Evolutionary conservation across 2,113 vertebrate species (phyloP), one percentile per base, ranked within the genome.

Genomic region (Toxotes jaculatrix): DNA sequence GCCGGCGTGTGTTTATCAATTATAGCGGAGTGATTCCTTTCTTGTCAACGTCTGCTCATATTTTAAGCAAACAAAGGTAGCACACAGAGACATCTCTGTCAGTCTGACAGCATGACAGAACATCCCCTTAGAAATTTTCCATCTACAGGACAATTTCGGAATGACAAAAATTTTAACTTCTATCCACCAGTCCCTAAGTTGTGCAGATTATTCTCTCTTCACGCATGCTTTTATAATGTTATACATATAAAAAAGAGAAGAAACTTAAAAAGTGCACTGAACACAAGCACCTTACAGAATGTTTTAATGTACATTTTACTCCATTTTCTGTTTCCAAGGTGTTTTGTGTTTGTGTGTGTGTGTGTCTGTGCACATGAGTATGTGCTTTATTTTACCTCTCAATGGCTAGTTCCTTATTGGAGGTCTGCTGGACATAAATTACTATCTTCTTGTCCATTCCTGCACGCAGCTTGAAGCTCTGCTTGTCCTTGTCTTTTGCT

Each of bases 391-490:
- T 38, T 92, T 97, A 99, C 98, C 98, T 98, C 94, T 99, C 98
- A 81, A 99, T 98, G 63, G 97, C 97, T 92, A 99, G 96, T 61
- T 99, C 98, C 89, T 99, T 99, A 88, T 99, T 99, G 42, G 97
- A 98, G 7, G 97, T 98, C 93, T 99, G 98, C 66, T 98, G 98
- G 40, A 99, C 96, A 19, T 97, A 99, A 79, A 99, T 98, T 78
- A 99, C 97, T 67, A 99, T 98, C 92, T 99, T 99, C 94, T 99
- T 99, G 94, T 98, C 98, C 89, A 98, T 96, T 59, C 98, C 98
- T 36, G 98, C 97, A 51, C 98, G 97, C 16, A 99, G 96, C 88
- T 99, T 99, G 94, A 99, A 99, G 94, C 97, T 99, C 78, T 99
- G 98, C 79, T 96, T 96, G 92, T 99, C 98, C 88, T 99, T 99